These are phyloP conservation scores for Epirrita christyi DNA, from an alignment of 2,888 invertebrate species.

Conservation along the genomic window DNA sequence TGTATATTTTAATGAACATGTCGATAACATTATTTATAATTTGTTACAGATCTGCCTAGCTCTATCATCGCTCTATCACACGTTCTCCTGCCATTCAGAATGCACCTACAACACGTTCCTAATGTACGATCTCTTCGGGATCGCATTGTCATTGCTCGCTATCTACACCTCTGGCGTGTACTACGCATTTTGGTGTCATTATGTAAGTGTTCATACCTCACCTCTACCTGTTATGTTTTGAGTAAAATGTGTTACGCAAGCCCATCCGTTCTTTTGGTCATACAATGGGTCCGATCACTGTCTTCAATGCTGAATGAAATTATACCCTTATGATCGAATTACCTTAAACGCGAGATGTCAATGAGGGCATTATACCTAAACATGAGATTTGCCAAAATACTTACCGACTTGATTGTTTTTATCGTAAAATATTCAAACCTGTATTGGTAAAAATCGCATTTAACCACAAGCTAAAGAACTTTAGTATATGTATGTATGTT, in stretches of 20 bases:
- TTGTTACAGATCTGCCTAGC: conserved; percentile 94
- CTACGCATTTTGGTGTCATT: conserved; percentile 98
- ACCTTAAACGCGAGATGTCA: no score
- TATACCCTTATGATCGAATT: no score
- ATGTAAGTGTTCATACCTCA: conserved; percentile 83
- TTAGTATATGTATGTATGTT: no score
- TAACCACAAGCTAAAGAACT: no score
- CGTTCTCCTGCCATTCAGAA: conserved; percentile 96
- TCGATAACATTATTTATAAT: neutral
- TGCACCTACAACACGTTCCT: conserved; percentile 93
- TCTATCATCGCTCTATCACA: conserved; percentile 96
- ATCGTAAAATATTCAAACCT: no score
- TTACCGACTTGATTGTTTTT: no score
- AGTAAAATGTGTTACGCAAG: neutral
- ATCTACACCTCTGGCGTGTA: conserved; percentile 98
- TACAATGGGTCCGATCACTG: no score
- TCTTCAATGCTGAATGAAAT: no score
- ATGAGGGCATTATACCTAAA: no score
- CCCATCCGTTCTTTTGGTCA: neutral
- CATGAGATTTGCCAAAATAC: no score
- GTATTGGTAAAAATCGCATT: no score
- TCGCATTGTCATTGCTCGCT: conserved; percentile 95
- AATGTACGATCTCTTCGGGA: conserved; percentile 96
- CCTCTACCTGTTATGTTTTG: neutral
- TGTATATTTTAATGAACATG: neutral